Conservation (phyloP, 1,140 invertebrate genomes). For the Odontomachus brunneus region DNA sequence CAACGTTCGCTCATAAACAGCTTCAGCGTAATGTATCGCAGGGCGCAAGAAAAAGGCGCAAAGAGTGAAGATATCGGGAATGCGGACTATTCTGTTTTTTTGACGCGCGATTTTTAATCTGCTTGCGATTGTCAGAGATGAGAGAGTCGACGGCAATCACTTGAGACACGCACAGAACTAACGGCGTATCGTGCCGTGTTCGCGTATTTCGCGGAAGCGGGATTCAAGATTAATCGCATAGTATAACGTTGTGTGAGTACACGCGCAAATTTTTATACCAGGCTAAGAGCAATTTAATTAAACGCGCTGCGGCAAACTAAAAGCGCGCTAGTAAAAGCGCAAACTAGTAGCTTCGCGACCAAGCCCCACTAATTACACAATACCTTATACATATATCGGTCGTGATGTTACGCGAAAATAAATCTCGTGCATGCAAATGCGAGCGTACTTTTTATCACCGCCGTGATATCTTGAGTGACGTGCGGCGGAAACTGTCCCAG, state of each 20-base stretch:
- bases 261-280: slow-evolving; percentile 46
- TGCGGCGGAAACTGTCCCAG: slow-evolving; percentile 94
- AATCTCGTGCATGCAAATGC: slow-evolving; percentile 39
- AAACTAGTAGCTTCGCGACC: slow-evolving; percentile 12
- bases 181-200: too few relatives aligned
- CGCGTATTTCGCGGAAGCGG: not conserved
- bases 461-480: slow-evolving; percentile 94
- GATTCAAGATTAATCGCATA: slow-evolving; percentile 37
- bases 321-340: too few relatives aligned
- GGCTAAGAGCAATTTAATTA: slow-evolving; percentile 60
- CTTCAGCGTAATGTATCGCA: too few relatives aligned
- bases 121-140: too few relatives aligned
- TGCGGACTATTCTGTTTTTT: too few relatives aligned
- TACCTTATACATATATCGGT: not conserved
- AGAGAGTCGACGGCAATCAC: too few relatives aligned
- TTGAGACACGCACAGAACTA: too few relatives aligned
- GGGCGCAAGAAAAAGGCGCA: too few relatives aligned
- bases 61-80: too few relatives aligned
- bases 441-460: slow-evolving; percentile 93
- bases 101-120: too few relatives aligned
- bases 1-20: too few relatives aligned
- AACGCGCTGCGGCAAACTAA: slow-evolving; percentile 33
- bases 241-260: slow-evolving; percentile 43
- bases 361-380: slow-evolving; percentile 32
- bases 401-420: slow-evolving; percentile 35